Percentiles rank a stretch among this genome's conserved stretches.
These are phyloP conservation scores for Anabacerthia variegaticeps DNA, from an alignment of 2,797 vertebrate species.

Conservation along the genomic window DNA sequence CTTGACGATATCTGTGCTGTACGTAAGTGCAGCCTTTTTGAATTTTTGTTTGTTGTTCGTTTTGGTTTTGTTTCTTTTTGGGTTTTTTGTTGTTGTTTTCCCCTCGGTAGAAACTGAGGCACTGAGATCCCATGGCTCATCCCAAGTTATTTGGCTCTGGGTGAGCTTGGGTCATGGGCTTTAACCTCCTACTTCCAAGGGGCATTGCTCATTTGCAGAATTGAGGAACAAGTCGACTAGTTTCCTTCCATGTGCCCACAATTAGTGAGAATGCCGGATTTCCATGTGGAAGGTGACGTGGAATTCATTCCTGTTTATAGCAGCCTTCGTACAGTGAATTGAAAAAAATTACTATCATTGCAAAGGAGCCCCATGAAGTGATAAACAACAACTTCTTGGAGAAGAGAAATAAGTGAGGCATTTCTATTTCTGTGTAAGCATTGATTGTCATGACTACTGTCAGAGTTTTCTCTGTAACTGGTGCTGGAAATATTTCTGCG, in stretches of 20 bases:
- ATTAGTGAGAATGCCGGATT: background rate
- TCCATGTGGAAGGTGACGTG: background rate
- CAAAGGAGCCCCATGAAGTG: background rate
- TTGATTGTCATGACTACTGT: slow-evolving; percentile 49
- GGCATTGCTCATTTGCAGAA: background rate
- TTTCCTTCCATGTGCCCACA: background rate
- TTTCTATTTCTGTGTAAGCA: slow-evolving; percentile 44
- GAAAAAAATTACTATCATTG: background rate
- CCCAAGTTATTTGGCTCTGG: background rate
- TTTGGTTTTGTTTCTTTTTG: background rate
- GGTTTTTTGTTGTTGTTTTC: background rate
- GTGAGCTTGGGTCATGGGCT: background rate
- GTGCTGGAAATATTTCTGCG: slow-evolving; percentile 9
- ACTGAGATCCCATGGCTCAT: background rate
- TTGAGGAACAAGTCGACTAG: background rate
- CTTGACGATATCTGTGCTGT: background rate
- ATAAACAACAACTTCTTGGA: background rate
- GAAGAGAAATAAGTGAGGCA: slow-evolving; percentile 16
- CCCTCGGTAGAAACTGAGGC: background rate
- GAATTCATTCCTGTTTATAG: background rate
- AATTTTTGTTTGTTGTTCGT: background rate
- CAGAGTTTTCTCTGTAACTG: slow-evolving; percentile 40
- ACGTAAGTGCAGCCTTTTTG: background rate
- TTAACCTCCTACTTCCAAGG: background rate
- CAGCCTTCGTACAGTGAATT: background rate